These are phyloP conservation scores for Hyposoter didymator DNA, from an alignment of 2,888 invertebrate genomes.

Conservation along the genomic window DNA sequence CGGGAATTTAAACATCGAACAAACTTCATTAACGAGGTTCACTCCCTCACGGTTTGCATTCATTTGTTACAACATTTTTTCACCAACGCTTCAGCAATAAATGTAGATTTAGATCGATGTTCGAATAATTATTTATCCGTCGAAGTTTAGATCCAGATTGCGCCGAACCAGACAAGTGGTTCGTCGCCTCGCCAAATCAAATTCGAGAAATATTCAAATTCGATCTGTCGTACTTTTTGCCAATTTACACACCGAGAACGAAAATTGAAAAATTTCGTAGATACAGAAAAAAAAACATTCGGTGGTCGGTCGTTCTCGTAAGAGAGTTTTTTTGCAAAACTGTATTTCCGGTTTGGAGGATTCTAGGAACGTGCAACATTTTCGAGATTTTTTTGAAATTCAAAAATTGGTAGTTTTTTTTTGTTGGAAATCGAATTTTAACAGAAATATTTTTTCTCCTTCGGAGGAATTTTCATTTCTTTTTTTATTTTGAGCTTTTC, in stretches of 20 bases:
- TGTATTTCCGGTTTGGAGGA: too few relatives aligned
- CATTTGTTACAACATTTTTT: slow-evolving; percentile 60
- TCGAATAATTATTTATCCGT: neutral
- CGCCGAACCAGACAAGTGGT: neutral
- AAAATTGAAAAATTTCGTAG: too few relatives aligned
- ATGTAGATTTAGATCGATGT: slow-evolving; percentile 36
- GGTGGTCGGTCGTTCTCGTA: too few relatives aligned
- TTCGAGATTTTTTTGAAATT: too few relatives aligned
- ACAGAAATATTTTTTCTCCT: neutral
- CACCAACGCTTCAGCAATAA: slow-evolving; percentile 59
- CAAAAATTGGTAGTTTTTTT: neutral
- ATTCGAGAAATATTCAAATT: neutral
- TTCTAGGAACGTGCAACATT: neutral
- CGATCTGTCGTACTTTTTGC: neutral
- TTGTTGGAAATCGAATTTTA: neutral
- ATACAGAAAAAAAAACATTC: too few relatives aligned
- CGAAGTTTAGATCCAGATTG: neutral
- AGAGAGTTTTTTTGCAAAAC: too few relatives aligned
- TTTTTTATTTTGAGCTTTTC: too few relatives aligned
- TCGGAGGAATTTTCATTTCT: too few relatives aligned
- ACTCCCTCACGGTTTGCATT: slow-evolving; percentile 40
- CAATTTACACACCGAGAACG: too few relatives aligned
- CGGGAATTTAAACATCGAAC: slow-evolving; percentile 25
- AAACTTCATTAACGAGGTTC: slow-evolving; percentile 1
- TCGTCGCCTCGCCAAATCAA: neutral